Evolutionary conservation across 2,888 invertebrate species (phyloP).

Genomic region (Xanthia togata): DNA sequence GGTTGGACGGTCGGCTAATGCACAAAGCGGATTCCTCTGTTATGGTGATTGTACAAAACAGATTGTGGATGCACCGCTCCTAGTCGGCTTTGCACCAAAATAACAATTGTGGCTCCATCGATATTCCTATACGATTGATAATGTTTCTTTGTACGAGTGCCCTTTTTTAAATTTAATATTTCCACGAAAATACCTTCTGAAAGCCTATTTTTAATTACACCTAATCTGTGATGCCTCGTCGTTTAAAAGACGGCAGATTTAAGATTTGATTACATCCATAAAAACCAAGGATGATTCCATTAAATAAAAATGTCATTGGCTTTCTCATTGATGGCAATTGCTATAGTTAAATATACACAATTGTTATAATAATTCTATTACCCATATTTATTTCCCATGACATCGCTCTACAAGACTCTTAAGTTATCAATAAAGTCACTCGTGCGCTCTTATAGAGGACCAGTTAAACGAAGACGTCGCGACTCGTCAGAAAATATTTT

Average conservation of each 20-base stretch:
- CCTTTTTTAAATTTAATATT: background rate
- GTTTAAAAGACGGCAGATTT: background rate
- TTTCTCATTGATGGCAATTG: slow-evolving; percentile 1
- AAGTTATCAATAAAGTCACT: slow-evolving; percentile 26
- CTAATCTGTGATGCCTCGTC: background rate
- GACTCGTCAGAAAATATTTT: slow-evolving; percentile 41
- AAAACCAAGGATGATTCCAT: background rate
- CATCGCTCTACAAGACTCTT: slow-evolving; percentile 12
- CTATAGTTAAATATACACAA: slow-evolving; percentile 7
- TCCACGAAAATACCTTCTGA: background rate
- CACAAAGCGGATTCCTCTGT: slow-evolving; percentile 77
- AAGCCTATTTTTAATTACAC: background rate
- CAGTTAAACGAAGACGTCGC: slow-evolving; percentile 25
- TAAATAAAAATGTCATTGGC: slow-evolving; percentile 18
- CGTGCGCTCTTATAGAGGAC: slow-evolving; percentile 13
- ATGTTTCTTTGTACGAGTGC: slow-evolving; percentile 10
- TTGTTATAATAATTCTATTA: slow-evolving; percentile 17
- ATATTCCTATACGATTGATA: slow-evolving; percentile 51
- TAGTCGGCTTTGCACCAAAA: slow-evolving; percentile 64
- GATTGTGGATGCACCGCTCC: slow-evolving; percentile 72
- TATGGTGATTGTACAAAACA: slow-evolving; percentile 80
- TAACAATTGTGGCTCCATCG: slow-evolving; percentile 70
- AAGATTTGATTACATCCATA: background rate
- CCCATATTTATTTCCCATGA: slow-evolving; percentile 32
- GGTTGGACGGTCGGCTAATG: slow-evolving; percentile 72